Evolutionary conservation across 2,888 invertebrate genomes (phyloP).

Genomic region (Tinea pellionella): DNA sequence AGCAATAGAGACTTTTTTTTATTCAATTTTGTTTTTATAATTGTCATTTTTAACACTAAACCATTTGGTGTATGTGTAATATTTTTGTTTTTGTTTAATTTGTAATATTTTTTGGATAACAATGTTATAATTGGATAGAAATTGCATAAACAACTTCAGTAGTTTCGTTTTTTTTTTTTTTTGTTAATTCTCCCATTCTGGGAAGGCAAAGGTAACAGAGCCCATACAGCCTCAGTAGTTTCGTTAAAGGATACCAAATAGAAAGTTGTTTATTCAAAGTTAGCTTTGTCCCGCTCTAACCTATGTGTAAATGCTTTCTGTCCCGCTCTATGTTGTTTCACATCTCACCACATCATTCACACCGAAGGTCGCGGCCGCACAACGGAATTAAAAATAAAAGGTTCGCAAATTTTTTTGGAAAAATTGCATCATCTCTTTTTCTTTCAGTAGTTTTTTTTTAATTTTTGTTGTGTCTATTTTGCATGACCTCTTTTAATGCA

Average conservation of each 20-base stretch:
- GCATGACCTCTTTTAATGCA: conserved; percentile 14
- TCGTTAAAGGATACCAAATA: too few relatives aligned
- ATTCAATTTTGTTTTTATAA: conserved; percentile 15
- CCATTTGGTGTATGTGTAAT: background rate
- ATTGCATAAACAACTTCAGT: too few relatives aligned
- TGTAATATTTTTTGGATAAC: too few relatives aligned
- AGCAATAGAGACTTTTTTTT: conserved; percentile 21
- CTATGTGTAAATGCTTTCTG: conserved; percentile 10
- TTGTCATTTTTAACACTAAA: background rate
- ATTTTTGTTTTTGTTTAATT: background rate
- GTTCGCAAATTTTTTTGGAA: conserved; percentile 34
- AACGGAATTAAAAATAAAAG: conserved; percentile 63
- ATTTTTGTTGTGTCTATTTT: conserved; percentile 21
- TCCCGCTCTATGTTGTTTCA: conserved; percentile 25
- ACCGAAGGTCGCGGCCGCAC: conserved; percentile 59
- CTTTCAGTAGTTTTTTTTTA: conserved; percentile 22
- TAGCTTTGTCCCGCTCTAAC: conserved; percentile 46
- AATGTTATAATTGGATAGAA: too few relatives aligned
- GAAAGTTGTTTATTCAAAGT: too few relatives aligned
- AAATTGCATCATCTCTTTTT: background rate
- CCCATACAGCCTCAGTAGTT: too few relatives aligned
- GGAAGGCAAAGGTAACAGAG: too few relatives aligned
- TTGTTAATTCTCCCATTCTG: too few relatives aligned
- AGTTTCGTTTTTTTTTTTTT: too few relatives aligned
- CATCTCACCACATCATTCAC: conserved; percentile 31